Evolutionary conservation across 2,797 vertebrate genomes (phyloP), one percentile per base, ranked within the genome.

Genomic region (Danio aesculapii): DNA sequence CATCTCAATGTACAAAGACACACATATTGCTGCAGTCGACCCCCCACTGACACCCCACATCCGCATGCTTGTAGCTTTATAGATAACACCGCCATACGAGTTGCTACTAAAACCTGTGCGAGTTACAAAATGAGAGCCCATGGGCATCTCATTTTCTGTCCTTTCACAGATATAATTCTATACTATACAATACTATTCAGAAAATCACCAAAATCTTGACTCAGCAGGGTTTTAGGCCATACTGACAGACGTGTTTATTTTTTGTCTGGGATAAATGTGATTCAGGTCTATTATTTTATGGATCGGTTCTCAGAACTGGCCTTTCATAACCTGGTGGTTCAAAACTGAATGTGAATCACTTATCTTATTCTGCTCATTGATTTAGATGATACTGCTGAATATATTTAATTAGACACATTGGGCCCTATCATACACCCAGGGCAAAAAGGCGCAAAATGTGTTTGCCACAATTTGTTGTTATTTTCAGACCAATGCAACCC

Each of bases 281-380:
- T 46, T 67, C 74, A 64, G 58, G 71, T 69, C 61, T 79, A 78
- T 81, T 79, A 81, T 62, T 66, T 79, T 66, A 70, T 67, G 59
- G 73, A 62, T 79, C 57, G 70, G 68, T 79, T 71, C 75, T 61
- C 76, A 19, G 57, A 59, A 61, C 30, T 70, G 66, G n/a, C n/a
- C 76, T 64, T 79, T 61, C 59, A 64, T 75, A 75, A 69, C 53
- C 16, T 46, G 81, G 68, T 39, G 71, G 66, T 21, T 57, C 43
- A 10, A n/a, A 68, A 62, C 75, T 58, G 75, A 68, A 52, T 13
- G 6, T 63, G 58, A 43, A 19, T 63, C 13, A 58, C 52, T 46
- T 75, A 57, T 61, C 67, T 62, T 52, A 77, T 68, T n/a, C 6
- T 19, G 39, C 30, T 49, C 46, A 52, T 19, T 64, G 70, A 14